Evolutionary conservation across 2,113 vertebrate species (phyloP), one percentile per base, ranked within the genome.

Genomic region (Heterocephalus glaber): DNA sequence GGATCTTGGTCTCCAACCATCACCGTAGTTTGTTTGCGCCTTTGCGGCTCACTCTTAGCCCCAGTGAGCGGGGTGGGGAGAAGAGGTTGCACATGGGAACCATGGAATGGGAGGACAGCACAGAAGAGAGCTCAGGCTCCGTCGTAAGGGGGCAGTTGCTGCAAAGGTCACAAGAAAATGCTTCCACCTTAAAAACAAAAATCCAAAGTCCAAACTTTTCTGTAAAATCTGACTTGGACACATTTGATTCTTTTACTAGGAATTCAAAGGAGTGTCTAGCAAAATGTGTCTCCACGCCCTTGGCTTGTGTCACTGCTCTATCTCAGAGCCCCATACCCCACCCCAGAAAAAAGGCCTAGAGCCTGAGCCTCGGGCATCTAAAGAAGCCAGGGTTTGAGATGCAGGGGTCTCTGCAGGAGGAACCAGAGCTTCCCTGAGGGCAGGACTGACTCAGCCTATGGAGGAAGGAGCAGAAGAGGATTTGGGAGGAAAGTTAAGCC

Each of bases 131-230:
- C 8, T 1, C 28, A n/a, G 35, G 35, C 30, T 90, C 81, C 30
- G 41, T 89, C 60, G 56, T 80, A 30, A 30, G n/a, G 56, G n/a
- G 33, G 14, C 30, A 3, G 0, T 33, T 70, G 4, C 93, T 24
- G 63, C 47, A 79, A 49, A 86, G 26, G 72, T 60, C 87, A 54
- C 20, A 60, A 90, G 72, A 38, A 83, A 33, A 63, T 19, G 6
- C 35, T 41, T 82, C 38, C n/a, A 3, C 63, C 84, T 91, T 41
- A 38, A 87, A 76, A 90, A 61, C 11, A 63, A 58, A 90, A 92
- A 10, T 26, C 22, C 19, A 28, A 95, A 92, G 72, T 41, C 35
- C 56, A 58, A 5, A 7, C 38, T 63, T 68, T 82, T 30, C 3
- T 28, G 3, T n/a, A 84, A 66, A 28, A 66, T 49, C n/a, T 38